A percentile compares a stretch with the other conserved stretches of the same genome.
Evolutionary conservation across 2,113 vertebrate genomes (phyloP).

Genomic region (Orthonyx spaldingii): DNA sequence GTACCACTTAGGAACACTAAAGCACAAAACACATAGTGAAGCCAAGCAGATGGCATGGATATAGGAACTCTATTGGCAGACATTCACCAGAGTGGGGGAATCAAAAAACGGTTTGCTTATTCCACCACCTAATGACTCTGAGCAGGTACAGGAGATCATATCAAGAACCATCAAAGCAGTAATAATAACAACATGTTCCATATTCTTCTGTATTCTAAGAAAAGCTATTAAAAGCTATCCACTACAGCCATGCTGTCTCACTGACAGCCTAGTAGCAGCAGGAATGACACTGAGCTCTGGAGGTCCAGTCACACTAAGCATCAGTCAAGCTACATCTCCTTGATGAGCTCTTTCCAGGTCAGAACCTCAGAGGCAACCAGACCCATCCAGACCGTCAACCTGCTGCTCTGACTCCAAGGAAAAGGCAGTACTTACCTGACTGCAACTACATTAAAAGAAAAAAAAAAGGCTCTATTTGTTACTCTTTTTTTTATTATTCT

Average conservation of each 20-base stretch:
- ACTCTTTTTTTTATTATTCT: not conserved
- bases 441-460: not conserved
- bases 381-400: not conserved
- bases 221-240: not conserved
- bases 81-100: not conserved
- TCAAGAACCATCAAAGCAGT: not conserved
- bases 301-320: not conserved
- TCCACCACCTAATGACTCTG: not conserved
- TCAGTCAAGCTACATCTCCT: not conserved
- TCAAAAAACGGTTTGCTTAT: not conserved
- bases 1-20: not conserved
- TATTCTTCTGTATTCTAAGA: not conserved
- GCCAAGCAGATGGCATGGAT: not conserved
- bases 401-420: not conserved
- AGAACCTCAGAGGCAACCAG: not conserved
- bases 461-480: not conserved
- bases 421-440: not conserved
- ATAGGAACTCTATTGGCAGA: not conserved
- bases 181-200: not conserved
- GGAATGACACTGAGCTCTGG: not conserved
- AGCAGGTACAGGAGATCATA: not conserved
- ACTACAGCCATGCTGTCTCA: not conserved
- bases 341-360: not conserved
- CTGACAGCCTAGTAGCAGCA: not conserved
- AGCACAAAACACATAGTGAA: not conserved